These are phyloP conservation scores for Salarias fasciatus DNA, from an alignment of 2,797 vertebrate species.

Conservation along the genomic window DNA sequence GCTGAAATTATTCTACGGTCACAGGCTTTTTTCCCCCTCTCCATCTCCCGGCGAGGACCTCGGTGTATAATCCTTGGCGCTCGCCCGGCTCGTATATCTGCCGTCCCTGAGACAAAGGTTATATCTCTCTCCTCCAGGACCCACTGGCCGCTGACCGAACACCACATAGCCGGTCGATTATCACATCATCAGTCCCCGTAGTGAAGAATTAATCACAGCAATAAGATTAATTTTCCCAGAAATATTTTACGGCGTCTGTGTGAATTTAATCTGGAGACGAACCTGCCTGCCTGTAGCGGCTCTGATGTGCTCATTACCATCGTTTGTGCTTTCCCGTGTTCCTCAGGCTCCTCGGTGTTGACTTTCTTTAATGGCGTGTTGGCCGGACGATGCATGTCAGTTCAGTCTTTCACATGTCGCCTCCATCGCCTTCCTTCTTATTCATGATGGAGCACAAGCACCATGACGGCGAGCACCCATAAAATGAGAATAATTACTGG, in stretches of 20 bases:
- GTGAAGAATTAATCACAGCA: constrained; percentile 48
- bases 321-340: constrained; percentile 1
- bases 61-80: constrained; percentile 79
- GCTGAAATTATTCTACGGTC: constrained; percentile 87
- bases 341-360: constrained; percentile 16
- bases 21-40: constrained; percentile 64
- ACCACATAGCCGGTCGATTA: constrained; percentile 58
- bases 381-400: constrained; percentile 34
- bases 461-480: constrained; percentile 45
- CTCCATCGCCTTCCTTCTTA: constrained; percentile 20
- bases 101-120: constrained; percentile 83
- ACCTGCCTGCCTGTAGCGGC: constrained; percentile 4
- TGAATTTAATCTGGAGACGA: constrained; percentile 33
- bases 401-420: constrained; percentile 38
- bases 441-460: constrained; percentile 29
- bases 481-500: constrained; percentile 57
- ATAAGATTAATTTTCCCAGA: constrained; percentile 44
- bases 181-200: constrained; percentile 52
- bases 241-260: constrained; percentile 29
- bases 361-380: constrained; percentile 25
- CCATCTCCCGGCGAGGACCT: constrained; percentile 76
- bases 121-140: constrained; percentile 74
- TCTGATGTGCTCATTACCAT: constrained; percentile 13
- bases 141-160: constrained; percentile 50
- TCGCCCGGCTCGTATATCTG: constrained; percentile 77